Evolutionary conservation across 2,113 vertebrate species (phyloP).

Genomic region (Ceuthmochares aereus): DNA sequence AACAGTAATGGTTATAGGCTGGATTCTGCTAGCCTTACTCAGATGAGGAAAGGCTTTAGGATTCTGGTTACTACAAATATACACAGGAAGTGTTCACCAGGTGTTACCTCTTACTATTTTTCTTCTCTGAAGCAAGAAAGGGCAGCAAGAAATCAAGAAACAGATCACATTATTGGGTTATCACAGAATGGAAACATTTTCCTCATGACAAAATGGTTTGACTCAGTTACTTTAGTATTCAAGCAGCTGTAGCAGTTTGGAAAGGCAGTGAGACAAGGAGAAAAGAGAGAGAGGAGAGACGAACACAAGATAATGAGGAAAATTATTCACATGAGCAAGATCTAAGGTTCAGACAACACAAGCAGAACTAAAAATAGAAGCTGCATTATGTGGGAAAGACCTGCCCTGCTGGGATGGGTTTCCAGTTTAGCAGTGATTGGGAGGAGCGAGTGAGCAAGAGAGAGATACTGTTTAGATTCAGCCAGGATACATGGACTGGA

Average conservation of each 20-base stretch:
- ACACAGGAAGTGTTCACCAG: neutral
- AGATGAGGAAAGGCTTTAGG: neutral
- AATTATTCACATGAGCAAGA: constrained; percentile 61
- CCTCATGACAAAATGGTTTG: constrained; percentile 45
- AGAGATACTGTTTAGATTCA: neutral
- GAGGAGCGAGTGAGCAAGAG: neutral
- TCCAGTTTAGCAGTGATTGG: neutral
- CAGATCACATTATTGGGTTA: constrained; percentile 40
- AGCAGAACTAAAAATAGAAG: constrained; percentile 47
- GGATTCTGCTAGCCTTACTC: neutral
- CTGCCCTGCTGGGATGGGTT: constrained; percentile 1
- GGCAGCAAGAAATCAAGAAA: constrained; percentile 19
- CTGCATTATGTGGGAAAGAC: constrained; percentile 7
- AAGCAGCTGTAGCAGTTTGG: constrained; percentile 48
- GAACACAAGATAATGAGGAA: constrained; percentile 13
- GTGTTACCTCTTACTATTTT: neutral
- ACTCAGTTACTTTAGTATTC: constrained; percentile 53
- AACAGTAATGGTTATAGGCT: neutral
- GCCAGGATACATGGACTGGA: fast-evolving
- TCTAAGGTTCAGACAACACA: constrained; percentile 56
- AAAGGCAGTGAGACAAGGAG: constrained; percentile 51
- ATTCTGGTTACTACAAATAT: neutral
- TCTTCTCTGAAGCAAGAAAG: neutral
- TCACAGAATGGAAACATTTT: constrained; percentile 27
- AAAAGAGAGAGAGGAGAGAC: constrained; percentile 32